Evolutionary conservation across 2,888 invertebrate genomes (phyloP), one percentile per base, ranked within the genome.

Genomic region (Tetranychus piercei): DNA sequence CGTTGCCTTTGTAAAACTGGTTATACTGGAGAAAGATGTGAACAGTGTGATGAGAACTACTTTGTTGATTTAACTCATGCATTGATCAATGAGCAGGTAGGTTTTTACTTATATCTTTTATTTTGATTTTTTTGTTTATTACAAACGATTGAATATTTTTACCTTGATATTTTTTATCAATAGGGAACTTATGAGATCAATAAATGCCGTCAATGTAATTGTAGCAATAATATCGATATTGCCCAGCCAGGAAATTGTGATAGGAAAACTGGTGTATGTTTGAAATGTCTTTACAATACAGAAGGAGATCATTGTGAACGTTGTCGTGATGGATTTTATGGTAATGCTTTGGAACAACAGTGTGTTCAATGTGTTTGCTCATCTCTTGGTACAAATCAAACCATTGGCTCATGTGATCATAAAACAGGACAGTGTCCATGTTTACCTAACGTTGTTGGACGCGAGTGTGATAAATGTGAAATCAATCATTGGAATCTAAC

Each of bases 401-500:
- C 88, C 0, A 84, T 85, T 5, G 69, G 22, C 11, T 20, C 22
- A 2, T 99, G 99, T 82, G 84, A 87, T 78, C 87, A 92, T 80
- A 86, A 87, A 34, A 82, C 82, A 43, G 99, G 99, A 0, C 94
- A 99, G 82, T 99, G 99, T 81, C 90, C 91, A 5, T 99, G 99
- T 82, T 87, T 90, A 79, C 91, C 92, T 8, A 93, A 97, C 82
- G 97, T 99, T 0, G 86, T 89, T 80, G 97, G 99, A 0, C 83
- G 87, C 76, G 86, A 88, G 78, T 99, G 99, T 82, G 93, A 94
- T 81, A 85, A 87, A 78, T 99, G 99, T 82, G 88, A 88, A 66
- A 86, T 88, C 76, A 90, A 94, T 82, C 92, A 95, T 83, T 99
- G 94, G 94, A 92, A 93, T 85, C 90, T 99, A 79, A 94, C 94